These are phyloP conservation scores for Marcusenius ussheri DNA, from an alignment of 2,113 vertebrate genomes.

Conservation along the genomic window DNA sequence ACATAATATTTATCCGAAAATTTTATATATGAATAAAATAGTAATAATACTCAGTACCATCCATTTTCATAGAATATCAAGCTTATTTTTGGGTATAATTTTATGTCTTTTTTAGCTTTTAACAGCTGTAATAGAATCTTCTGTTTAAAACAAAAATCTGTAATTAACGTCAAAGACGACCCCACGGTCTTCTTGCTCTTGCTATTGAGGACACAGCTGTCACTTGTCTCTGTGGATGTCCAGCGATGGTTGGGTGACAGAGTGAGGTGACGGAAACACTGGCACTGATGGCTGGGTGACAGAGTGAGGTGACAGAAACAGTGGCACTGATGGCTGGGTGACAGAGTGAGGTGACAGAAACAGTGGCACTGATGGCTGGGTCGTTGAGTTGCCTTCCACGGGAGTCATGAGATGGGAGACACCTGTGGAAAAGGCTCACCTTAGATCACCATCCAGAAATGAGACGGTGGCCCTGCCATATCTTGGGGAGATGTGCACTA, in stretches of 20 bases:
- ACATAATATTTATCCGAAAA: not conserved
- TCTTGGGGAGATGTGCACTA: not conserved
- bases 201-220: not conserved
- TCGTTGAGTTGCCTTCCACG: not conserved
- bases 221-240: not conserved
- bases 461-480: not conserved
- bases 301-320: not conserved
- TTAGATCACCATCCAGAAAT: not conserved
- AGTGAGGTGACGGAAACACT: not conserved
- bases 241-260: not conserved
- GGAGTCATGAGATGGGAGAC: not conserved
- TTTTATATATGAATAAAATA: no score
- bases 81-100: not conserved
- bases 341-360: not conserved
- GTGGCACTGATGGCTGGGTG: not conserved
- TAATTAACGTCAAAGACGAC: not conserved
- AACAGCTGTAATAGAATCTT: not conserved
- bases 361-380: not conserved
- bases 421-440: not conserved
- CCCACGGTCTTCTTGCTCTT: not conserved
- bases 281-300: not conserved
- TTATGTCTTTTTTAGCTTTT: not conserved
- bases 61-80: not conserved
- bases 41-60: not conserved
- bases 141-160: not conserved